Evolutionary conservation across 2,888 invertebrate species (phyloP).

Genomic region (Lithosia quadra): DNA sequence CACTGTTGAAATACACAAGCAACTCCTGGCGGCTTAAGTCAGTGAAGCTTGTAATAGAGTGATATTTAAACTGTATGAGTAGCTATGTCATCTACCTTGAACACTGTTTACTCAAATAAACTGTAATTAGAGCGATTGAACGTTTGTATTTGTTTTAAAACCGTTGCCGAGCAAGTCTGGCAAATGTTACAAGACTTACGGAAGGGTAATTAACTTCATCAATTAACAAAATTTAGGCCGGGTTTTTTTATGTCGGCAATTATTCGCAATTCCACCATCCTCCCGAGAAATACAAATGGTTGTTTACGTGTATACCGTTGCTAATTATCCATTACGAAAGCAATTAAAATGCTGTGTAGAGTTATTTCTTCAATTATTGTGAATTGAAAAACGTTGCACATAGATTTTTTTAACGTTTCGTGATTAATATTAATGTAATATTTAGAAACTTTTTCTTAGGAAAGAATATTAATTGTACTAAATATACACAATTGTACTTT

Average conservation of each 20-base stretch:
- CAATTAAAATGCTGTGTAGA: slow-evolving; percentile 22
- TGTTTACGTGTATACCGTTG: slow-evolving; percentile 36
- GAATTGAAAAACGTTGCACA: slow-evolving; percentile 5
- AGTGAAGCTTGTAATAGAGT: slow-evolving; percentile 33
- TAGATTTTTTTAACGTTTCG: not conserved
- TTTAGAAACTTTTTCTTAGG: no score
- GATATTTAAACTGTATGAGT: slow-evolving; percentile 6
- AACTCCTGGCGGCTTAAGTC: slow-evolving; percentile 16
- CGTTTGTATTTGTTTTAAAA: slow-evolving; percentile 33
- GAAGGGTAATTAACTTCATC: slow-evolving; percentile 46
- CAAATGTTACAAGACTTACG: slow-evolving; percentile 30
- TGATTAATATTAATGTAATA: no score
- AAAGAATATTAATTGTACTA: no score
- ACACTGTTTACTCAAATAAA: slow-evolving; percentile 24
- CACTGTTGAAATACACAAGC: not conserved
- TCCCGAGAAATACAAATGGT: slow-evolving; percentile 33
- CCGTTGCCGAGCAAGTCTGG: slow-evolving; percentile 32
- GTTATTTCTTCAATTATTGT: slow-evolving; percentile 16
- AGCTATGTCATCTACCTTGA: slow-evolving; percentile 12
- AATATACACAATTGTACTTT: no score
- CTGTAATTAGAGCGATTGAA: slow-evolving; percentile 29
- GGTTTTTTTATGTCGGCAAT: slow-evolving; percentile 38
- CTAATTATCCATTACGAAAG: slow-evolving; percentile 39
- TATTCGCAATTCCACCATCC: slow-evolving; percentile 39
- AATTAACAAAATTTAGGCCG: slow-evolving; percentile 45